Evolutionary conservation across 2,113 vertebrate genomes (phyloP).

Genomic region (Nymphicus hollandicus): DNA sequence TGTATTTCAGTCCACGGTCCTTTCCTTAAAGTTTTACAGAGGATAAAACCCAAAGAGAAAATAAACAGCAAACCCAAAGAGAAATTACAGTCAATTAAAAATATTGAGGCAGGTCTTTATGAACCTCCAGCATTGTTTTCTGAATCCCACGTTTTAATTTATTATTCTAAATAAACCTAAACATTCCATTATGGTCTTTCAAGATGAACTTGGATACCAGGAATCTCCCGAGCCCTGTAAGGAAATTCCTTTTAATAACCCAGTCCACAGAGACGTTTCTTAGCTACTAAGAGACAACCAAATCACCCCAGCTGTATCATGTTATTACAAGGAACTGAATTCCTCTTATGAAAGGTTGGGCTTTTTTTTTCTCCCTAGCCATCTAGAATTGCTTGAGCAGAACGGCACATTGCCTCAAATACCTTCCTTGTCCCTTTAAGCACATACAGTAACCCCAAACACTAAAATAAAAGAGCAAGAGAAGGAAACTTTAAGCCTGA

Average conservation of each 20-base stretch:
- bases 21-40: not conserved
- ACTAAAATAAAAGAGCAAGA: not conserved
- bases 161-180: not conserved
- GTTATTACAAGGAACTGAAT: not conserved
- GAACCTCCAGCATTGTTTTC: not conserved
- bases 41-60: not conserved
- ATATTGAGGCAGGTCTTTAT: not conserved
- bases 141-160: not conserved
- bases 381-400: not conserved
- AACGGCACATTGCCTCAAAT: not conserved
- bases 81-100: not conserved
- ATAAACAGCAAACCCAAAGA: not conserved
- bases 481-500: not conserved
- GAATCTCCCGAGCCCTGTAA: conserved; percentile 38
- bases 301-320: not conserved
- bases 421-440: not conserved
- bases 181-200: not conserved
- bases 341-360: not conserved
- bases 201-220: conserved; percentile 1
- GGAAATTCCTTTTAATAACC: conserved; percentile 56
- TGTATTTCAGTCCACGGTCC: not conserved
- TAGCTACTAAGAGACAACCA: not conserved
- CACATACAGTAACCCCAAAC: not conserved
- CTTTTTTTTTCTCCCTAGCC: not conserved
- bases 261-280: conserved; percentile 1